These are phyloP conservation scores for Oreortyx pictus DNA, from an alignment of 2,797 vertebrate genomes.

Conservation along the genomic window DNA sequence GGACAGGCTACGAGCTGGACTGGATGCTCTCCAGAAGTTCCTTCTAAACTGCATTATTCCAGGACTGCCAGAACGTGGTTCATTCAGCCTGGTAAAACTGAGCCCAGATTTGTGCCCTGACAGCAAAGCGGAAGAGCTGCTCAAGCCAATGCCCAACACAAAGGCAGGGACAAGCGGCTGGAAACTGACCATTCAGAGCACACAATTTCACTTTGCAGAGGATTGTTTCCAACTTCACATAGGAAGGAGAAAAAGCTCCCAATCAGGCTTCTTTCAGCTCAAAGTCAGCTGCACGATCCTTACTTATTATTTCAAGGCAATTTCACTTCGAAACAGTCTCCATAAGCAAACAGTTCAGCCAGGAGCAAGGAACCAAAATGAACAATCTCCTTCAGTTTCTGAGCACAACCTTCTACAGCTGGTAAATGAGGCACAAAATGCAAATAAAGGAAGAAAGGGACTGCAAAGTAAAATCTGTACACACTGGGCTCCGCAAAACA, in stretches of 20 bases:
- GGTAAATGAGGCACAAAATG: constrained; percentile 3
- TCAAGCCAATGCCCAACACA: not conserved
- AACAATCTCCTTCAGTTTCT: constrained; percentile 30
- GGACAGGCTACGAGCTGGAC: not conserved
- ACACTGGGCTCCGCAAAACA: not conserved
- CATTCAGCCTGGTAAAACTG: not conserved
- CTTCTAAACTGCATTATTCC: not conserved
- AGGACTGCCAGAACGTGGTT: accelerated
- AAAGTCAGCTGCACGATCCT: not conserved
- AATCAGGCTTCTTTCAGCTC: constrained; percentile 9
- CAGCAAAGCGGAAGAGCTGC: not conserved
- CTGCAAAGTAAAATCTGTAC: not conserved
- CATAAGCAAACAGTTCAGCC: constrained; percentile 22
- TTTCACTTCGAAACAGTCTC: constrained; percentile 19
- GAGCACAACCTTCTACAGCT: not conserved
- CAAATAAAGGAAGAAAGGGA: not conserved
- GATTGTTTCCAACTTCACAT: not conserved
- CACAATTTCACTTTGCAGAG: not conserved
- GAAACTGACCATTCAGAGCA: not conserved
- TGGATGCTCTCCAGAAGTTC: not conserved
- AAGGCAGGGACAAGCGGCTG: not conserved
- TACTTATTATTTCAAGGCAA: constrained; percentile 43
- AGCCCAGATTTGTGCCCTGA: not conserved
- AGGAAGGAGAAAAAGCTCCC: not conserved
- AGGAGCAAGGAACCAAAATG: constrained; percentile 39